Percentiles rank a stretch among this genome's conserved stretches.
These are phyloP conservation scores for Sympetrum striolatum DNA, from an alignment of 2,888 invertebrate species.

Conservation along the genomic window DNA sequence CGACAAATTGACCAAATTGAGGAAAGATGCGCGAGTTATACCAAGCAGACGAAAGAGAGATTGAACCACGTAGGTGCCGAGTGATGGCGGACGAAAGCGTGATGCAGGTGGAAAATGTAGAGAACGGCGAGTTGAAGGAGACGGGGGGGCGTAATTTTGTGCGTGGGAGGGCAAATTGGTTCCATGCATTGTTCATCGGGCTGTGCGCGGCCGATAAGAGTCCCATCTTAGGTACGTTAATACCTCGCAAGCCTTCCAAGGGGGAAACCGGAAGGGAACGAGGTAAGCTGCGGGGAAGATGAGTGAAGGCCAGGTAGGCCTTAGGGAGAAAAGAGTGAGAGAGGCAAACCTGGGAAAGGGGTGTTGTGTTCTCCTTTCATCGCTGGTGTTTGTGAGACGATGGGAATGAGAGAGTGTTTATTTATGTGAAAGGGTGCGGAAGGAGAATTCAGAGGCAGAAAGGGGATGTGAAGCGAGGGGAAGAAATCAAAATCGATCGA, in stretches of 20 bases:
- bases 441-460: not conserved
- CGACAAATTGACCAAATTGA: no score
- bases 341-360: not conserved
- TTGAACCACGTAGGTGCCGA: not conserved
- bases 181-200: conserved; percentile 38
- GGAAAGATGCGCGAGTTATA: no score
- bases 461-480: not conserved
- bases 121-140: not conserved
- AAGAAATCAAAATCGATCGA: not conserved
- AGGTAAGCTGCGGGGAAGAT: not conserved
- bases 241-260: not conserved
- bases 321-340: not conserved
- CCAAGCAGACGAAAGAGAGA: not conserved
- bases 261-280: not conserved
- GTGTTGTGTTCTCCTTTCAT: not conserved
- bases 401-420: not conserved
- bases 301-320: not conserved
- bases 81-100: not conserved
- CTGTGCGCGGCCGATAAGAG: conserved; percentile 30
- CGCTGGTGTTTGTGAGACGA: not conserved
- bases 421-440: not conserved
- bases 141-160: not conserved
- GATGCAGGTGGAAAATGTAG: not conserved
- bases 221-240: conserved; percentile 30
- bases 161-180: conserved; percentile 34